Evolutionary conservation across 2,888 invertebrate species (phyloP), one percentile per base, ranked within the genome.

Genomic region (Dicyrtoma fusca): DNA sequence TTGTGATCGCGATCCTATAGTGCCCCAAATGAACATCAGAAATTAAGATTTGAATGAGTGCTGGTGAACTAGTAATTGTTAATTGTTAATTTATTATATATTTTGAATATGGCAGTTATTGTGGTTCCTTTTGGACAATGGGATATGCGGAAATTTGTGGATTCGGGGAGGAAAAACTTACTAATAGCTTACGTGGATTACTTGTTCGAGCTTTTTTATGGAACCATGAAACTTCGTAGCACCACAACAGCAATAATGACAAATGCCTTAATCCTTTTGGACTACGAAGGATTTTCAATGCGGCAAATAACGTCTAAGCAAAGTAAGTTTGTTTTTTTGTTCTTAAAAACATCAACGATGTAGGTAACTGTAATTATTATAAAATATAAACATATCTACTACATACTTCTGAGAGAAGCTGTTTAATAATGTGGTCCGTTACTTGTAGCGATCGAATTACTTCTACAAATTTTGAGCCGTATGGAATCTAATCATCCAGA

Each of bases 391-490:
- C n/a, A n/a, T n/a, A n/a, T n/a, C n/a, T n/a, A n/a, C n/a, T n/a
- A n/a, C n/a, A n/a, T n/a, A n/a, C n/a, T n/a, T n/a, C n/a, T n/a
- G n/a, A n/a, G n/a, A n/a, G n/a, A n/a, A n/a, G n/a, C n/a, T n/a
- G n/a, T n/a, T n/a, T n/a, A n/a, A n/a, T n/a, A n/a, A n/a, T n/a
- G n/a, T n/a, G n/a, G n/a, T n/a, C n/a, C n/a, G n/a, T n/a, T n/a
- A n/a, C n/a, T n/a, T n/a, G n/a, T n/a, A 69, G 69, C 14, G 47
- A 45, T 69, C n/a, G 69, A 69, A 25, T 34, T 69, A 42, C 11
- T 69, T 13, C 11, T 69, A n/a, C 25, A 51, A 26, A 21, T 69
- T 11, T n/a, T 69, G 25, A 13, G 4, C 11, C 13, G n/a, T 23
- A 10, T 69, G 13, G 44, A 59, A 23, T 14, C 55, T 8, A 57